These are phyloP conservation scores for Synanthedon andrenaeformis DNA, from an alignment of 2,888 invertebrate species.

Conservation along the genomic window DNA sequence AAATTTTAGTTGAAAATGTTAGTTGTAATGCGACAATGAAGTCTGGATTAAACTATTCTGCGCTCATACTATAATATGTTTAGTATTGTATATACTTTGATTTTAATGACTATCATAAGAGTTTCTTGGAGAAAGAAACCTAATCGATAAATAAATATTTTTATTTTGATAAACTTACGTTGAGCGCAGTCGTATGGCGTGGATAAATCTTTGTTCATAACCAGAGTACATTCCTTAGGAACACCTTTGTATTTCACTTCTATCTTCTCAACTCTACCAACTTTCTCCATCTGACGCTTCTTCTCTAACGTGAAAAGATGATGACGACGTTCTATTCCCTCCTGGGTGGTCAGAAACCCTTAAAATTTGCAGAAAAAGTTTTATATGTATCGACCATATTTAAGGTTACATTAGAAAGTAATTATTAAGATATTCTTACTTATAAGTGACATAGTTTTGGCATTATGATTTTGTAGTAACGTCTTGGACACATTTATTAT, in stretches of 20 bases:
- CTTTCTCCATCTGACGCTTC: conserved; percentile 75
- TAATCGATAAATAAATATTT: too few relatives aligned
- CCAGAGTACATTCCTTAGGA: conserved; percentile 78
- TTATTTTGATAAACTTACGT: conserved; percentile 69
- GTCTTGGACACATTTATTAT: conserved; percentile 27
- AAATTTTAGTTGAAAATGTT: too few relatives aligned
- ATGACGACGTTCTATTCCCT: conserved; percentile 70
- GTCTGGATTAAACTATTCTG: too few relatives aligned
- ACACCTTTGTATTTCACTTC: conserved; percentile 83
- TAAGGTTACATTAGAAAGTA: not conserved
- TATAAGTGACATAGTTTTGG: conserved; percentile 17
- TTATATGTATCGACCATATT: not conserved
- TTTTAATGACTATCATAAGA: too few relatives aligned
- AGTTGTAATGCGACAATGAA: too few relatives aligned
- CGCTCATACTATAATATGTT: too few relatives aligned
- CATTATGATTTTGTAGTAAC: conserved; percentile 21
- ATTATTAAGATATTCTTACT: conserved; percentile 19
- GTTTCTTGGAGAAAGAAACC: too few relatives aligned
- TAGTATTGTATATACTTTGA: too few relatives aligned
- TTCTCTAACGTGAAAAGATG: conserved; percentile 83
- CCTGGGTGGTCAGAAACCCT: conserved; percentile 64
- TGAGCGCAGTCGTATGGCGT: conserved; percentile 93
- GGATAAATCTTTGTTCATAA: conserved; percentile 93
- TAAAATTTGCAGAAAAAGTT: conserved; percentile 11
- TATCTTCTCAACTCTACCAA: conserved; percentile 93